Evolutionary conservation across 2,113 vertebrate genomes (phyloP).

Genomic region (Calcarius ornatus): DNA sequence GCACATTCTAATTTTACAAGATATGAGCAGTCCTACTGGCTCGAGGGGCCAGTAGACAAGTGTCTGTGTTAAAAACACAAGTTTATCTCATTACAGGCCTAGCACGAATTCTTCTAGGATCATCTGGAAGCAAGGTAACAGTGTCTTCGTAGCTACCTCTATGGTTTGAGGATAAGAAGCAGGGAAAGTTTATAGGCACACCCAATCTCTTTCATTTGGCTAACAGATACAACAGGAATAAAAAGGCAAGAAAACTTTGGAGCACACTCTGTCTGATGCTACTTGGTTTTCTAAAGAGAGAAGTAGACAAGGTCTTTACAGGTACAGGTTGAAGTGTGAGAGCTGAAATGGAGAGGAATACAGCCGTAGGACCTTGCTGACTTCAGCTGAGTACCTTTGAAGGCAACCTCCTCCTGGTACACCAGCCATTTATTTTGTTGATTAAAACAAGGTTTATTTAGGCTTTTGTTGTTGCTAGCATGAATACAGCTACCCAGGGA

Average conservation of each 20-base stretch:
- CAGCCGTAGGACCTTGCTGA: neutral
- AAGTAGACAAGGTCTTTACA: neutral
- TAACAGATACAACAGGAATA: neutral
- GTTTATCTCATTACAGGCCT: neutral
- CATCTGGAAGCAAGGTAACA: neutral
- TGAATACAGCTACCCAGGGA: neutral
- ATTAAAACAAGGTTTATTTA: neutral
- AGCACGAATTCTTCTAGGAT: neutral
- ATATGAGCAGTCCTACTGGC: neutral
- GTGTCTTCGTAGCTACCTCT: neutral
- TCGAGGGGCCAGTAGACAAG: neutral
- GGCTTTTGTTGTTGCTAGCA: neutral
- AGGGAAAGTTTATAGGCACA: neutral
- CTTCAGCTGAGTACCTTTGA: neutral
- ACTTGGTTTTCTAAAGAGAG: neutral
- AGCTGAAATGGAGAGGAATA: no score
- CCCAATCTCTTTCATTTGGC: neutral
- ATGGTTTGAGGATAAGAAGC: neutral
- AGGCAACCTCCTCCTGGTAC: neutral
- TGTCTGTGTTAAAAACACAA: neutral
- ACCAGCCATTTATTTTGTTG: neutral
- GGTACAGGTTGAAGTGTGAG: no score
- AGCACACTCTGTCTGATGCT: neutral
- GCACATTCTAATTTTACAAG: neutral
- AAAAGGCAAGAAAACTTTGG: neutral